These are phyloP conservation scores for Haliclona indistincta DNA, from an alignment of 37 sponge, comb jelly and placozoan genomes.

Conservation along the genomic window DNA sequence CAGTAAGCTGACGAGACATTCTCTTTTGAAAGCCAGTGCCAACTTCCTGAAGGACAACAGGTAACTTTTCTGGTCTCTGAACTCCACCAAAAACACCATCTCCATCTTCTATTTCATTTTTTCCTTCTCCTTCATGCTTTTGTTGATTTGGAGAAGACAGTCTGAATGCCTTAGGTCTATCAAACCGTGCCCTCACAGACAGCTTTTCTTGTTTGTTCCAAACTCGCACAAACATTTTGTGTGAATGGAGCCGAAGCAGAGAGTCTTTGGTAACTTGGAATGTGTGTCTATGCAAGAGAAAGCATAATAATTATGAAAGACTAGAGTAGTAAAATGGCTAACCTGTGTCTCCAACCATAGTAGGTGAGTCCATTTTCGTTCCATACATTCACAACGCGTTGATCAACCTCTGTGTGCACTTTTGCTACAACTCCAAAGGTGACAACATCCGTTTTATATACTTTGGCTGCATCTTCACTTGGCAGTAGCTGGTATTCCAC, in stretches of 20 bases:
- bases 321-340: not conserved
- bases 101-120: conserved; percentile 3
- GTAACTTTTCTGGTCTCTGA: not conserved
- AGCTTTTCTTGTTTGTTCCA: conserved; percentile 80
- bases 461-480: not conserved
- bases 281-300: conserved; percentile 37
- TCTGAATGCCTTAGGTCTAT: conserved; percentile 88
- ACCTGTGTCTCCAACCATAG: conserved; percentile 88
- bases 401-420: conserved; percentile 80
- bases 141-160: conserved; percentile 28
- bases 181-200: conserved; percentile 70
- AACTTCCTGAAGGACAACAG: not conserved
- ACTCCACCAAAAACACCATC: not conserved
- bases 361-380: conserved; percentile 51
- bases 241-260: conserved; percentile 69
- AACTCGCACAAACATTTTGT: conserved; percentile 66
- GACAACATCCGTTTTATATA: conserved; percentile 80
- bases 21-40: no score
- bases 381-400: conserved; percentile 72
- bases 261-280: conserved; percentile 50
- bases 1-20: no score
- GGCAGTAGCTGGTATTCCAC: conserved; percentile 82
- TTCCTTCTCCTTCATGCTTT: no score
- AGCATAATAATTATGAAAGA: not conserved
- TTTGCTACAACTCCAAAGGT: conserved; percentile 79